These are phyloP conservation scores for Acanthurus leucopareius DNA, from an alignment of 2,797 vertebrate species.

Conservation along the genomic window DNA sequence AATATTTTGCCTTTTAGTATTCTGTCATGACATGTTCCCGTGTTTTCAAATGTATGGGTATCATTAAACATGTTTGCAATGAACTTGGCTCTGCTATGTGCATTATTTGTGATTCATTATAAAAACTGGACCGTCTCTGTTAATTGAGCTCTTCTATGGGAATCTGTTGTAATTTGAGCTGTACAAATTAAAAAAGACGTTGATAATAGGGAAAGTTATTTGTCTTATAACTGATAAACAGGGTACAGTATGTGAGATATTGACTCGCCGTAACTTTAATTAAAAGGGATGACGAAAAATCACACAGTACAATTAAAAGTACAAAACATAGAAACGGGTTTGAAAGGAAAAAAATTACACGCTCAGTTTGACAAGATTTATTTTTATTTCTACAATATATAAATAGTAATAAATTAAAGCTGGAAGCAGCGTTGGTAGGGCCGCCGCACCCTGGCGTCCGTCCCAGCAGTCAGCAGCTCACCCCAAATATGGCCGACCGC, in stretches of 20 bases:
- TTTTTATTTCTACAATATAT: too few species aligned
- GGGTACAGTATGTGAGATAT: neutral
- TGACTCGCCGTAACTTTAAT: neutral
- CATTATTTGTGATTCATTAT: constrained; percentile 8
- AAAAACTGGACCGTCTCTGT: neutral
- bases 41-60: constrained; percentile 57
- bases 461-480: too few species aligned
- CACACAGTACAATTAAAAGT: too few species aligned
- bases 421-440: too few species aligned
- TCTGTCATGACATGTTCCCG: constrained; percentile 53
- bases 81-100: constrained; percentile 14
- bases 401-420: too few species aligned
- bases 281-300: too few species aligned
- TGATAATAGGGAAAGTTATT: neutral
- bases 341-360: too few species aligned
- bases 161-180: neutral
- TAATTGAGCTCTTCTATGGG: neutral
- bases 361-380: too few species aligned
- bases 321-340: too few species aligned
- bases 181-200: neutral
- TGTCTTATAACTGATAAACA: neutral
- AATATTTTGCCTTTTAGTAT: constrained; percentile 49
- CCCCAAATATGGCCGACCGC: too few species aligned
- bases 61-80: constrained; percentile 69
- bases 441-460: too few species aligned